Percentiles rank a stretch among this genome's conserved stretches.
Evolutionary conservation across 1,140 invertebrate genomes (phyloP).

Genomic region (Homalodisca vitripennis): DNA sequence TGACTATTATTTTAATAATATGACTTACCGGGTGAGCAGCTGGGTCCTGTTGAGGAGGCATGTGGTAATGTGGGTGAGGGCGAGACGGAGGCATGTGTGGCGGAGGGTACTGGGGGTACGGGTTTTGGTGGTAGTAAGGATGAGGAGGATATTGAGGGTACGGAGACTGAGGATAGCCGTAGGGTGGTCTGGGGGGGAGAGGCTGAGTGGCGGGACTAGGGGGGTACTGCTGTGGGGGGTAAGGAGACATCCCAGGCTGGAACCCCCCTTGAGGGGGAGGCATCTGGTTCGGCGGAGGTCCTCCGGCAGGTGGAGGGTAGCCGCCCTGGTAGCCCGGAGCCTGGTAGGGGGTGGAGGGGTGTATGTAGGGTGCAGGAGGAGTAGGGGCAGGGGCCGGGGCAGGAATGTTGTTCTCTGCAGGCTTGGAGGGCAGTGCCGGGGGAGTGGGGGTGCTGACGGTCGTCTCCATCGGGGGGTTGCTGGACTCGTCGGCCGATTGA

Average conservation of each 20-base stretch:
- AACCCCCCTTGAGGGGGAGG: slow-evolving; percentile 41
- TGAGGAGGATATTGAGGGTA: slow-evolving; percentile 55
- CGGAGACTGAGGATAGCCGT: slow-evolving; percentile 59
- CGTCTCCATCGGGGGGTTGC: slow-evolving; percentile 8
- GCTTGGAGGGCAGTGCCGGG: neutral
- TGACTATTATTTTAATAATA: neutral
- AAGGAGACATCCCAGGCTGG: slow-evolving; percentile 43
- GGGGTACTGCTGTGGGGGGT: slow-evolving; percentile 46
- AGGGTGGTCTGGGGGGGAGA: slow-evolving; percentile 55
- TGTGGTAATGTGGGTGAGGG: slow-evolving; percentile 51
- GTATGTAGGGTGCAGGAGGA: neutral
- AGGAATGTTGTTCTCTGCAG: slow-evolving; percentile 5
- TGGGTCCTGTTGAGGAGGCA: slow-evolving; percentile 32
- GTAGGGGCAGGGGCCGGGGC: neutral
- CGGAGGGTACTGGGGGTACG: slow-evolving; percentile 55
- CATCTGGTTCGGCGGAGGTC: slow-evolving; percentile 20
- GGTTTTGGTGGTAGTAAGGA: slow-evolving; percentile 57
- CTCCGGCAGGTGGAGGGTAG: too few relatives aligned
- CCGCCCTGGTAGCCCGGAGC: neutral
- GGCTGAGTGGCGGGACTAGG: slow-evolving; percentile 42
- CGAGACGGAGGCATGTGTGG: slow-evolving; percentile 52
- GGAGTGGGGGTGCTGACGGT: slow-evolving; percentile 10
- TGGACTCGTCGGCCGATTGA: slow-evolving; percentile 18
- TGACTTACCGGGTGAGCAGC: slow-evolving; percentile 24
- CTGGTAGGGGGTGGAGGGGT: neutral